phyloP scores from a whole-genome alignment of 2,888 invertebrate genomes.

The Ramazzottius varieornatus region DNA sequence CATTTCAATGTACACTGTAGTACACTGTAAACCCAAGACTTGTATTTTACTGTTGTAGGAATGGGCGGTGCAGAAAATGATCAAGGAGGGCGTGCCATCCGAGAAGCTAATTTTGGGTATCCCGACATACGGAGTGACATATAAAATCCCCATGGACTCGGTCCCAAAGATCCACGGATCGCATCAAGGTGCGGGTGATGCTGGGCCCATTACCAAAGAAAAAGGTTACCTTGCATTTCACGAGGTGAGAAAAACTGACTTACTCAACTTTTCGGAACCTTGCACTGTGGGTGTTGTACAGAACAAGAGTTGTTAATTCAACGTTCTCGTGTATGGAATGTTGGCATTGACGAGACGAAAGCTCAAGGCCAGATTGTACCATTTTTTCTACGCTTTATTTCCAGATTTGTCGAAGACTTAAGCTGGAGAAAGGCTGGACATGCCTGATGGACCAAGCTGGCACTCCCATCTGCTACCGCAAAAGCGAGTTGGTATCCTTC shows the following conservation, averaged over 20 bases:
- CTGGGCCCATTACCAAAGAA: conserved; percentile 67
- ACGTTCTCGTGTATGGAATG: too few species aligned
- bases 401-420: neutral
- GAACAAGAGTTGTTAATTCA: too few species aligned
- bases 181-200: conserved; percentile 63
- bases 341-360: too few species aligned
- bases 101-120: conserved; percentile 23
- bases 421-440: neutral
- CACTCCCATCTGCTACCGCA: neutral
- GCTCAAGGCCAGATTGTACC: neutral
- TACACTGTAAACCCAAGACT: neutral
- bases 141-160: conserved; percentile 57
- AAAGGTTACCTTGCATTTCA: conserved; percentile 76
- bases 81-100: conserved; percentile 20
- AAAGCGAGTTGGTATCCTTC: neutral
- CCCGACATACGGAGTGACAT: conserved; percentile 48
- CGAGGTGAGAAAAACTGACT: conserved; percentile 33
- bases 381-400: neutral
- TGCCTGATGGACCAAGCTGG: neutral
- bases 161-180: conserved; percentile 60
- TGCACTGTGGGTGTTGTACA: too few species aligned
- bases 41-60: conserved; percentile 14
- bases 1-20: conserved; percentile 3
- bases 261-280: neutral
- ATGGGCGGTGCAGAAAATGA: conserved; percentile 22